Evolutionary conservation across 64 coral and sea anemone species (phyloP), one percentile per base, ranked within the genome.

Genomic region (Anthopleura sola): DNA sequence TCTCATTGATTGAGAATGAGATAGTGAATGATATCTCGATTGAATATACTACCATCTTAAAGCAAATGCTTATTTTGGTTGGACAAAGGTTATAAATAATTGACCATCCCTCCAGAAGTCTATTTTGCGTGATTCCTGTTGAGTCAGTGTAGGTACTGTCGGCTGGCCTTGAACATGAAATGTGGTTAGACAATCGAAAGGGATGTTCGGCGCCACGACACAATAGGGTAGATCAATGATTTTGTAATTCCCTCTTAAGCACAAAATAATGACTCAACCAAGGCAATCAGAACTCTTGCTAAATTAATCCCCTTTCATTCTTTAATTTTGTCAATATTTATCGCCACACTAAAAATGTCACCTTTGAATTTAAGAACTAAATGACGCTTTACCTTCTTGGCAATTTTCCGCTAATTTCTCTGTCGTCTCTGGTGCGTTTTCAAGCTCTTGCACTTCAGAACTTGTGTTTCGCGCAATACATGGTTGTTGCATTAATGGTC

Each of bases 331-430:
- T 53, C 82, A 49, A 85, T 76, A 82, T n/a, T 58, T 39, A 78
- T 85, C 74, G 60, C 77, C 88, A 39, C 62, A 29, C 82, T 26
- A 37, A 23, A 44, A 55, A 60, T 60, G 31, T 78, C n/a, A 82
- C 40, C 36, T 78, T 51, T 50, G 60, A 66, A 80, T 81, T 47
- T 31, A 91, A 80, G 47, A 47, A 49, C 68, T 47, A 60, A 68
- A 53, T 31, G 21, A 18, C 55, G 7, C 32, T 74, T 89, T 82
- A 91, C 89, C 89, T 91, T 64, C 83, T 55, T 91, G 68, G 21
- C 84, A 91, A 91, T 86, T 91, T 12, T 91, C 89, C 38, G 89
- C 77, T 91, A 91, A 91, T 74, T 80, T 91, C 60, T 86, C 84
- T 23, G 34, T 68, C 17, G 55, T 34, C 0, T 53, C 49, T 20